A percentile compares a stretch with the other conserved stretches of the same genome.
phyloP scores from a whole-genome alignment of 2,797 vertebrate genomes.

The Telmatherina bonti region DNA sequence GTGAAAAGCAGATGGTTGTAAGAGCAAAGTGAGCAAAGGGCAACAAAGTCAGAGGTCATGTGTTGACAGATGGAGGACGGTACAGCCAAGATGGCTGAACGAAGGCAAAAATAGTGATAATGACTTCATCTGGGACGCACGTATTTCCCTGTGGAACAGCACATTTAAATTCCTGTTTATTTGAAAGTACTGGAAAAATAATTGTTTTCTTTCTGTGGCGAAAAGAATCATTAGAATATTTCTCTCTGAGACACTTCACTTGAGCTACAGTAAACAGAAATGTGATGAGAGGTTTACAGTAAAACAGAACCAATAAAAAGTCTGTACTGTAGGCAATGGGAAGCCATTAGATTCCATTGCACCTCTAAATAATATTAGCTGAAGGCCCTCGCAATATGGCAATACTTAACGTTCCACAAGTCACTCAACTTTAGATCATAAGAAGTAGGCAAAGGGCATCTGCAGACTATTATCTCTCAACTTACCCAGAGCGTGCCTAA shows the following conservation, averaged over 20 bases:
- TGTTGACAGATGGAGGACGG: background rate
- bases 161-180: too few relatives aligned
- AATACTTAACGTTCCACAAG: slow-evolving; percentile 41
- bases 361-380: slow-evolving; percentile 16
- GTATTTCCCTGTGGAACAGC: too few relatives aligned
- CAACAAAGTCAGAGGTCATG: background rate
- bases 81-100: too few relatives aligned
- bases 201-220: too few relatives aligned
- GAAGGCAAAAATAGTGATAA: too few relatives aligned
- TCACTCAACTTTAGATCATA: slow-evolving; percentile 58
- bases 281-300: slow-evolving; percentile 40
- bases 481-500: slow-evolving; percentile 57
- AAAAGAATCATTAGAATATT: too few relatives aligned
- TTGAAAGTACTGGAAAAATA: too few relatives aligned
- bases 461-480: slow-evolving; percentile 53
- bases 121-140: too few relatives aligned
- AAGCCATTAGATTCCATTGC: slow-evolving; percentile 39
- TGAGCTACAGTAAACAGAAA: slow-evolving; percentile 30
- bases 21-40: too few relatives aligned
- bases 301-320: slow-evolving; percentile 27
- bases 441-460: slow-evolving; percentile 52
- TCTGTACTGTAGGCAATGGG: slow-evolving; percentile 16
- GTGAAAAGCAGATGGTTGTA: background rate
- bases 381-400: slow-evolving; percentile 14
- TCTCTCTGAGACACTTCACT: slow-evolving; percentile 10